Evolutionary conservation across 2,888 invertebrate species (phyloP).

Genomic region (Orchesellides sinensis): DNA sequence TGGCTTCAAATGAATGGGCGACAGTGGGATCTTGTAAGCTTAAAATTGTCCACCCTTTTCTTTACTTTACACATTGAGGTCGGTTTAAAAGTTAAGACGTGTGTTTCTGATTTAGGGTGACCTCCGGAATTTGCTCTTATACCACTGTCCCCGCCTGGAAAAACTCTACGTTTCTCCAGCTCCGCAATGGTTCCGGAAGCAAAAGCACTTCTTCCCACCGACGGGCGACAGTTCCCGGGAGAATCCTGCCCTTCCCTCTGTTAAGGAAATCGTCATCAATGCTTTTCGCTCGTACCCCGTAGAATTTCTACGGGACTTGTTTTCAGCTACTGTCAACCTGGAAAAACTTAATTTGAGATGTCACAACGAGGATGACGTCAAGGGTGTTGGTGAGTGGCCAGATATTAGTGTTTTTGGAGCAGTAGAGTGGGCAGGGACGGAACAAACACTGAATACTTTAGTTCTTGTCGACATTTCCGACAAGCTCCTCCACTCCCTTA

Average conservation of each 20-base stretch:
- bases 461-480: slow-evolving; percentile 50
- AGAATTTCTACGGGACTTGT: slow-evolving; percentile 45
- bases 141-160: slow-evolving; percentile 47
- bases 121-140: slow-evolving; percentile 26
- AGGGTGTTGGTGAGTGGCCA: slow-evolving; percentile 44
- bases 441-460: slow-evolving; percentile 30
- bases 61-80: not conserved
- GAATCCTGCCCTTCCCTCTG: slow-evolving; percentile 18
- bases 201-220: slow-evolving; percentile 46
- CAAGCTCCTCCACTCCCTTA: slow-evolving; percentile 22
- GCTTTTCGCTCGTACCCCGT: slow-evolving; percentile 27
- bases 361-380: slow-evolving; percentile 46
- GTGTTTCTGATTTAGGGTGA: slow-evolving; percentile 21
- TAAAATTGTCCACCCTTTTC: not conserved
- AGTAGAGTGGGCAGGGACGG: slow-evolving; percentile 41
- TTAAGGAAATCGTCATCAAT: slow-evolving; percentile 40
- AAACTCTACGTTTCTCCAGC: slow-evolving; percentile 42
- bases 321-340: slow-evolving; percentile 31
- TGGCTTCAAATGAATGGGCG: slow-evolving; percentile 47
- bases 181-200: slow-evolving; percentile 53
- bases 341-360: slow-evolving; percentile 42
- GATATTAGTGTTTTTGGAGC: slow-evolving; percentile 46
- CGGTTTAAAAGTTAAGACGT: not conserved
- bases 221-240: slow-evolving; percentile 23
- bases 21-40: slow-evolving; percentile 45